Evolutionary conservation across 2,113 vertebrate species (phyloP).

Genomic region (Barnardius zonarius): DNA sequence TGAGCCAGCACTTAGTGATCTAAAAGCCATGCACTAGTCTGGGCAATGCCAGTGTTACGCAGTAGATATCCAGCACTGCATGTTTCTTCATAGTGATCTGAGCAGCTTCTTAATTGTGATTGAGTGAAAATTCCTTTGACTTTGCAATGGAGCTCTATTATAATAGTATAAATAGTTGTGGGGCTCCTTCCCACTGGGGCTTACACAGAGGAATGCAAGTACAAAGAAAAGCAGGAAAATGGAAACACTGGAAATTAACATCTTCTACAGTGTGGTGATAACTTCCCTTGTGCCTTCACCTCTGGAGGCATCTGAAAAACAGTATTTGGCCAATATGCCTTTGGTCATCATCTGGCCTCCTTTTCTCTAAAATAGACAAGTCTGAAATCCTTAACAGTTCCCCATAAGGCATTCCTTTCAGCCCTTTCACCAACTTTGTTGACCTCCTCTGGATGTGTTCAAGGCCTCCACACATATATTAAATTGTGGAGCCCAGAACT

Average conservation of each 20-base stretch:
- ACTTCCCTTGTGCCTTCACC: background rate
- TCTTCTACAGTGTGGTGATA: background rate
- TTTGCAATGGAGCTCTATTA: background rate
- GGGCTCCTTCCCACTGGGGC: background rate
- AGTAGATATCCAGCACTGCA: fast-evolving
- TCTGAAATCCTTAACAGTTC: background rate
- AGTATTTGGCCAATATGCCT: background rate
- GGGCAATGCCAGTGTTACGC: background rate
- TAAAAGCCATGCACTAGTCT: background rate
- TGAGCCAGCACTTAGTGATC: background rate
- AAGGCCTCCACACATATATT: background rate
- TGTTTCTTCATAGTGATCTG: background rate
- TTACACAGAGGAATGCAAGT: fast-evolving
- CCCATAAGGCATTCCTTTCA: background rate
- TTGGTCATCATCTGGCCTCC: no score
- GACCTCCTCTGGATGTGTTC: background rate
- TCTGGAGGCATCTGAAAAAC: background rate
- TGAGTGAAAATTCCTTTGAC: background rate
- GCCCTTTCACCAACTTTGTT: background rate
- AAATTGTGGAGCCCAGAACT: background rate
- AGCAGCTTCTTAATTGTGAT: background rate
- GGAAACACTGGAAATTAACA: background rate
- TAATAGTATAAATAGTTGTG: background rate
- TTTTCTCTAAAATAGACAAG: background rate
- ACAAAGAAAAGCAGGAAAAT: background rate